Percentiles rank a stretch among this genome's conserved stretches.
Evolutionary conservation across 1,140 invertebrate genomes (phyloP).

Genomic region (Cylas formicarius): DNA sequence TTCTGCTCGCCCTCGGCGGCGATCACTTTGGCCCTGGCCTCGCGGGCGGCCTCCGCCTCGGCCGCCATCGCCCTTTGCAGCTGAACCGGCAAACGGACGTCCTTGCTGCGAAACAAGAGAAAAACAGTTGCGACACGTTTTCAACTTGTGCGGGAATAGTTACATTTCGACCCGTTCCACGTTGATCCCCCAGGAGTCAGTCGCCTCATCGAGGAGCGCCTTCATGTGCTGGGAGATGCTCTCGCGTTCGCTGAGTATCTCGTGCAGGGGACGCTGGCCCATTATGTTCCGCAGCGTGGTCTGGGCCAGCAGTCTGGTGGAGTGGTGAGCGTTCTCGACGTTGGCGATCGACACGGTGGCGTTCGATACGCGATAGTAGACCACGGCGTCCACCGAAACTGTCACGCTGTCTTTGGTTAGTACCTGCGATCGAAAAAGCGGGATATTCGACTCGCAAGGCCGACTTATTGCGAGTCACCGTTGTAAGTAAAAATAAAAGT

Average conservation of each 20-base stretch:
- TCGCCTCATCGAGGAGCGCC: slow-evolving; percentile 80
- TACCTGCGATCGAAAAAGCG: slow-evolving; percentile 53
- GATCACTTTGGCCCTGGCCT: slow-evolving; percentile 68
- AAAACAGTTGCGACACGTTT: neutral
- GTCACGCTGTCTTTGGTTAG: slow-evolving; percentile 92
- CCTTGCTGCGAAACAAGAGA: slow-evolving; percentile 62
- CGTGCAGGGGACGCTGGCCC: slow-evolving; percentile 88
- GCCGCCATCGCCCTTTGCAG: slow-evolving; percentile 87
- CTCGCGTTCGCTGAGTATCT: slow-evolving; percentile 92
- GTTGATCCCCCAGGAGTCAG: slow-evolving; percentile 94
- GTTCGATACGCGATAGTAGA: slow-evolving; percentile 91
- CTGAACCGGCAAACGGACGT: slow-evolving; percentile 81
- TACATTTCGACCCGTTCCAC: slow-evolving; percentile 94
- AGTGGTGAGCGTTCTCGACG: slow-evolving; percentile 93
- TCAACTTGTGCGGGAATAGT: slow-evolving; percentile 41
- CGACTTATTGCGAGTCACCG: too few species aligned
- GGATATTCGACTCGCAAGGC: too few species aligned
- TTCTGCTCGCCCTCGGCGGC: slow-evolving; percentile 82
- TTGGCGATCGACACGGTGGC: slow-evolving; percentile 94
- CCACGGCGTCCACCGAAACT: slow-evolving; percentile 88
- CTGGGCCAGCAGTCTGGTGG: slow-evolving; percentile 79
- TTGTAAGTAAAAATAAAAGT: too few species aligned
- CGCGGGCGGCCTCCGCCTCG: slow-evolving; percentile 79
- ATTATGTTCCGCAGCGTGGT: slow-evolving; percentile 91
- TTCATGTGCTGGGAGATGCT: slow-evolving; percentile 85